Conservation (phyloP, 2,888 invertebrate species). For the Pasiphila rectangulata region DNA sequence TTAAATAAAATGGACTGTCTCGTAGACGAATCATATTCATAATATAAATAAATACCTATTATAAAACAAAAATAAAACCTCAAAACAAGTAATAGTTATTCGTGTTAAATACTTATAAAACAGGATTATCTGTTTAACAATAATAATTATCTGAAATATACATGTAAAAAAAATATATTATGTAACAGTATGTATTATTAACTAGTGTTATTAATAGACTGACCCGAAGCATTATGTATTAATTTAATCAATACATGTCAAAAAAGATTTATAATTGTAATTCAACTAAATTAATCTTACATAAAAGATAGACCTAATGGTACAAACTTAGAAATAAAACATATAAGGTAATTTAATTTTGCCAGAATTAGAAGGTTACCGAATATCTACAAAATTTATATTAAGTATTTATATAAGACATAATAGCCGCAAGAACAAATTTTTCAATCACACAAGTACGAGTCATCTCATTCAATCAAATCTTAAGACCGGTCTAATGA, state of each 20-base stretch:
- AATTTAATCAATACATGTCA: conserved; percentile 31
- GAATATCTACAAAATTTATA: conserved; percentile 23
- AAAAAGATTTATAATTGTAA: conserved; percentile 36
- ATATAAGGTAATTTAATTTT: conserved; percentile 37
- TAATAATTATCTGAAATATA: conserved; percentile 77
- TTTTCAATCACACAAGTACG: conserved; percentile 22
- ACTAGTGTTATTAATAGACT: conserved; percentile 54
- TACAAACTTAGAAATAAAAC: conserved; percentile 38
- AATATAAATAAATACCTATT: conserved; percentile 32
- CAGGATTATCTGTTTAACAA: conserved; percentile 72
- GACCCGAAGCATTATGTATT: conserved; percentile 42
- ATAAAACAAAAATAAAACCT: conserved; percentile 55
- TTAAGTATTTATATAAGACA: conserved; percentile 14
- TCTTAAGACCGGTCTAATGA: conserved; percentile 40
- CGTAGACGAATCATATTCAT: conserved; percentile 46
- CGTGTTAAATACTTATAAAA: conserved; percentile 70
- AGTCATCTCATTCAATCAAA: conserved; percentile 25
- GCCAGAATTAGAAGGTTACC: conserved; percentile 18
- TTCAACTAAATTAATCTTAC: conserved; percentile 17
- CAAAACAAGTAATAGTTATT: conserved; percentile 64
- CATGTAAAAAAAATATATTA: conserved; percentile 77
- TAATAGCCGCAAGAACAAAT: conserved; percentile 19
- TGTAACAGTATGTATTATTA: conserved; percentile 65
- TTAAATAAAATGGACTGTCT: conserved; percentile 68
- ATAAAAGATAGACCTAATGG: conserved; percentile 6